Percentiles rank a stretch among this genome's conserved stretches.
These are phyloP conservation scores for Drosophila fuyamai DNA, from an alignment of 1,140 invertebrate genomes.

Conservation along the genomic window DNA sequence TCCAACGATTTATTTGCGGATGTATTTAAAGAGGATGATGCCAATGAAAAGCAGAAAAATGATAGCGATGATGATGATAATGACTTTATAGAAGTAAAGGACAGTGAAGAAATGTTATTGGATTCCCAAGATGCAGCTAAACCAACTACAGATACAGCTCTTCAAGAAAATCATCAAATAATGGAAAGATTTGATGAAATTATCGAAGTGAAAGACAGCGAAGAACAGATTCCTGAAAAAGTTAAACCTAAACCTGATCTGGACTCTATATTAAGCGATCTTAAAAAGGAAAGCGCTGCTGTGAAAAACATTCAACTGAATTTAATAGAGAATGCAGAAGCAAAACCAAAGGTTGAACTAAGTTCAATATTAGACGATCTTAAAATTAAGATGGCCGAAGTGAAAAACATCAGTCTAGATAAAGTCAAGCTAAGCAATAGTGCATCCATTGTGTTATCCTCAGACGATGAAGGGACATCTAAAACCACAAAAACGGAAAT, in stretches of 20 bases:
- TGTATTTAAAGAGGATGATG: constrained; percentile 84
- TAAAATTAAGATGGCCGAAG: constrained; percentile 63
- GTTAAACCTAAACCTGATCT: constrained; percentile 20
- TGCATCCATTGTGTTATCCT: constrained; percentile 60
- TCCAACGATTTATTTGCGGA: constrained; percentile 90
- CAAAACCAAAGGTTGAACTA: constrained; percentile 7
- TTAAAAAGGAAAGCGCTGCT: constrained; percentile 59
- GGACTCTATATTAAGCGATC: constrained; percentile 48
- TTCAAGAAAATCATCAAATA: background rate
- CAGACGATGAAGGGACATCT: constrained; percentile 47
- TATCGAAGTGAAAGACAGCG: constrained; percentile 36
- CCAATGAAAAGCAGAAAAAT: background rate
- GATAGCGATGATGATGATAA: constrained; percentile 7
- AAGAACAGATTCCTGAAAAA: constrained; percentile 13
- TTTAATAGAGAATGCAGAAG: background rate
- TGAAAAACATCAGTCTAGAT: constrained; percentile 70
- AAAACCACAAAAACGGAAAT: no score
- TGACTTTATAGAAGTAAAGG: constrained; percentile 25
- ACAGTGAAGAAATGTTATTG: constrained; percentile 10
- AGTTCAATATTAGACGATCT: constrained; percentile 58
- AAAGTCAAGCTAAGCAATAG: constrained; percentile 48
- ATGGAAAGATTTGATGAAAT: background rate
- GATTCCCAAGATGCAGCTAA: background rate
- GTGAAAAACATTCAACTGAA: constrained; percentile 52
- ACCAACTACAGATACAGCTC: background rate